These are phyloP conservation scores for Nephrotoma guestfalica DNA, from an alignment of 2,888 invertebrate genomes.

Conservation along the genomic window DNA sequence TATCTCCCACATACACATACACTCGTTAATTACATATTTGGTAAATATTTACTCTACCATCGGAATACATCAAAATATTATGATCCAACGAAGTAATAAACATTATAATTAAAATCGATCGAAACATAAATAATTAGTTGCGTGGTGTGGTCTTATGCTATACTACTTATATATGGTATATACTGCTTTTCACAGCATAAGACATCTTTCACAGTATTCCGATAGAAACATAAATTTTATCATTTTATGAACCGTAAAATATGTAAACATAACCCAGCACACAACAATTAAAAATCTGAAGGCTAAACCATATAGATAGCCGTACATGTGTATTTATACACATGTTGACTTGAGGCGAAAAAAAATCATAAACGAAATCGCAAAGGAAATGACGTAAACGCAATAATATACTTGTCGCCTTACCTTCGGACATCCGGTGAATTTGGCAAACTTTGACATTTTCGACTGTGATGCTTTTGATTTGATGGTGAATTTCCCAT, in stretches of 20 bases:
- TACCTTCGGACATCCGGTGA: constrained; percentile 65
- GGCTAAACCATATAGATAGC: neutral
- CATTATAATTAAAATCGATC: neutral
- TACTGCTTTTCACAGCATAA: neutral
- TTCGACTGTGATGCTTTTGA: constrained; percentile 25
- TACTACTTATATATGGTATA: neutral
- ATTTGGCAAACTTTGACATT: constrained; percentile 55
- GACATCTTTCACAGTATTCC: neutral
- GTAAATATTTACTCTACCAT: too few species aligned
- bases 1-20: too few species aligned
- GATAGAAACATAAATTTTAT: neutral
- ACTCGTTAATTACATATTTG: too few species aligned
- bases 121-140: neutral
- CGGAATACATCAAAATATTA: too few species aligned
- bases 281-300: neutral
- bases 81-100: neutral
- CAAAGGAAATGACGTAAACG: constrained; percentile 6
- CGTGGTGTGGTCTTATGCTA: neutral
- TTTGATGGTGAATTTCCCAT: constrained; percentile 32
- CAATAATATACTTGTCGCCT: constrained; percentile 6
- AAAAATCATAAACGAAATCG: neutral
- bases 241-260: neutral
- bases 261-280: neutral
- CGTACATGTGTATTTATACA: neutral
- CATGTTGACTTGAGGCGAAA: neutral